Evolutionary conservation across 2,113 vertebrate genomes (phyloP), one percentile per base, ranked within the genome.

Genomic region (Theristicus caerulescens): DNA sequence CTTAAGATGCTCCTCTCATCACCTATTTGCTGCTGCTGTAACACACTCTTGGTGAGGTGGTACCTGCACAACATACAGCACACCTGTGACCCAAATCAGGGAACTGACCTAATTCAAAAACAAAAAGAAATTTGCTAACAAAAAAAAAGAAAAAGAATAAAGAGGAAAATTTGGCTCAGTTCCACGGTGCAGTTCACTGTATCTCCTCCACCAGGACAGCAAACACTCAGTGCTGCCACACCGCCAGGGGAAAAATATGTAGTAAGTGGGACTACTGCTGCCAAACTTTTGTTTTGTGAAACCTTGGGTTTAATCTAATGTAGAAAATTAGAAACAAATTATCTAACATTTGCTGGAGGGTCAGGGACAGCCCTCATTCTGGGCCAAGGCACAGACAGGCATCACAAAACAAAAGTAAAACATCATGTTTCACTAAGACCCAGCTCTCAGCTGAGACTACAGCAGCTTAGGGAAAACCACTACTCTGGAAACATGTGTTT

Each of bases 161-260:
- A 13, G 12, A 58, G 31, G 24, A 27, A 40, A 65, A 77, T 42
- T 7, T 38, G 67, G 13, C 47, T 76, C 6, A 2, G 32, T 46
- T 69, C 15, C 66, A 72, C 8, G 16, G 57, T 2, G 12, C 24
- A n/a, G 52, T n/a, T 84, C 55, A 54, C 38, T 16, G 16, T 4
- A 34, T 24, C 31, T 40, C 24, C 14, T 59, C 47, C 61, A n/a
- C 11, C 20, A 15, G 38, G 32, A 21, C 8, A 34, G 72, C 40
- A 65, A 59, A 64, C 31, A 38, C 11, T 6, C 61, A 29, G 13
- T 0, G 0, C 9, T 57, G 32, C 44, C 44, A 65, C 31, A 29
- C 3, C 47, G 38, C 11, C 34, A 31, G n/a, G 42, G n/a, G 12
- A 25, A 82, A 77, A 66, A 44, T 0, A 74, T 0, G 2, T 1